phyloP scores from a whole-genome alignment of 2,888 invertebrate genomes.

The Cephus runcator region DNA sequence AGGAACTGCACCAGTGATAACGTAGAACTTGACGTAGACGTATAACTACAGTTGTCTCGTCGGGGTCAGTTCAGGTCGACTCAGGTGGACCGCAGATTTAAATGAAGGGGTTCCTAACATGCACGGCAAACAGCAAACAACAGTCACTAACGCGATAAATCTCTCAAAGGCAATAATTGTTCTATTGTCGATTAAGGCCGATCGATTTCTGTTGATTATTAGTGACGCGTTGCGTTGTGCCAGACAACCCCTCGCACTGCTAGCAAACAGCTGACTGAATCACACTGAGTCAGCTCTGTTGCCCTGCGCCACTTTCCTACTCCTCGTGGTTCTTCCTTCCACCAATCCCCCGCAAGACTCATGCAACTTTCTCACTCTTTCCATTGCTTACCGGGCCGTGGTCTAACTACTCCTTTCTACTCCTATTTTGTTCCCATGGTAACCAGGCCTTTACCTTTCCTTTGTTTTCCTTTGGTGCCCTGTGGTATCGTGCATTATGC shows the following conservation, averaged over 20 bases:
- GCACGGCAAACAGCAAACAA: not conserved
- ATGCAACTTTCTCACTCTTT: not conserved
- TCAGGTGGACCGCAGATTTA: not conserved
- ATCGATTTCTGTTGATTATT: not conserved
- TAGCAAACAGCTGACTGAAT: constrained; percentile 5
- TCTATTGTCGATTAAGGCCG: not conserved
- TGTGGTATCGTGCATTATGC: not conserved
- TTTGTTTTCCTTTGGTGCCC: not conserved
- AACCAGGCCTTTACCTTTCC: not conserved
- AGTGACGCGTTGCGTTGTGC: not conserved
- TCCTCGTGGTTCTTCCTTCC: not conserved
- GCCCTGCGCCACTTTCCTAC: not conserved
- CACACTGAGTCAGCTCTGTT: not conserved
- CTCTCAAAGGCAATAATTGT: not conserved
- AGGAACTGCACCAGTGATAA: not conserved
- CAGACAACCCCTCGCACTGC: constrained; percentile 1
- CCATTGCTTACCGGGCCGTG: not conserved
- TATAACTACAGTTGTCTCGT: not conserved
- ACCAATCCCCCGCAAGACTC: not conserved
- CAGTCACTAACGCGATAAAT: not conserved
- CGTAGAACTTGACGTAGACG: not conserved
- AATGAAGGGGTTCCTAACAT: not conserved
- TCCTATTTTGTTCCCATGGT: not conserved
- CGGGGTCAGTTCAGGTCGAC: not conserved
- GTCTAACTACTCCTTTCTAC: not conserved